Evolutionary conservation across 53 echinoderm and acorn worm species (phyloP), one percentile per base, ranked within the genome.

Genomic region (Hippasteria phrygiana): DNA sequence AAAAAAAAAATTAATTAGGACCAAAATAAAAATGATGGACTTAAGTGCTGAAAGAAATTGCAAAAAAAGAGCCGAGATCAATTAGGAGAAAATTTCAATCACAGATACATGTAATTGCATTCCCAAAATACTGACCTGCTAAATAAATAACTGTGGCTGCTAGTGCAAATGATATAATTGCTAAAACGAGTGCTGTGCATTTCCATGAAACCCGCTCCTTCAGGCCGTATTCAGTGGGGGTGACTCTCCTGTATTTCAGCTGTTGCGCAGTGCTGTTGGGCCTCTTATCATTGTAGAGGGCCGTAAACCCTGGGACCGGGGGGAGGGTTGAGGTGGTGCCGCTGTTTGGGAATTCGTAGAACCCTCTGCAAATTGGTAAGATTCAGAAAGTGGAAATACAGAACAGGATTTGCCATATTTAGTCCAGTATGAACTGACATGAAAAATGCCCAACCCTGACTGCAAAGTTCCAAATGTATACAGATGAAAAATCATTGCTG

Each of bases 201-300:
- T 95, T 93, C 99, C 99, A 99, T 3, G 97, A 93, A 51, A 91
- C 88, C 46, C 81, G 78, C 74, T 92, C 95, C 65, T 92, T 95
- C 43, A 90, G 62, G 28, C 87, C 82, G 50, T 92, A 77, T 39
- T 94, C 90, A 36, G 87, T 73, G 56, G 77, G 80, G 37, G 80
- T 63, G 35, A 94, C 88, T 32, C 90, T 65, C 11, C 90, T 87
- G 88, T 92, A 94, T 50, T 92, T 92, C 75, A 90, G 90, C 26
- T 87, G 92, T 10, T 90, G 74, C 12, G 34, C 62, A 43, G 75
- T 91, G 66, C 67, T 47, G 73, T 78, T 78, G 17, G 87, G 90
- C 16, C 74, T 80, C 80, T 92, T 90, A 55, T 92, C 94, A 63
- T 90, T 92, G 88, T 88, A 90, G 74, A 89, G 64, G 22, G 78